Evolutionary conservation across 37 sponge, comb jelly and placozoan species (phyloP).

Genomic region (Agelas oroides): DNA sequence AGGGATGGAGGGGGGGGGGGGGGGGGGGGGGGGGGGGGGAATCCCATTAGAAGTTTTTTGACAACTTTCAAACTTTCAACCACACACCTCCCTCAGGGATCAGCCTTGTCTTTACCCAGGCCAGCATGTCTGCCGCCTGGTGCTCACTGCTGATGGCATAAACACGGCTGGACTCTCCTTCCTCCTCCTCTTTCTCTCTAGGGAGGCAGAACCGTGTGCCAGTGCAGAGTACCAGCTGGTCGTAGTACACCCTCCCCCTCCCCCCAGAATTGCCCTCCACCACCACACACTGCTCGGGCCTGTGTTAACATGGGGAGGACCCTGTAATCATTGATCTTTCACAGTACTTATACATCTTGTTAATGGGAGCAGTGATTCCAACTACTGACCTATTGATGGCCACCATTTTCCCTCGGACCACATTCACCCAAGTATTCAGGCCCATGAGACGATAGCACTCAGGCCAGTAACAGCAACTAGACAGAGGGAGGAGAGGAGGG

Average conservation of each 20-base stretch:
- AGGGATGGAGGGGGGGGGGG: too few relatives aligned
- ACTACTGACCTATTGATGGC: constrained; percentile 54
- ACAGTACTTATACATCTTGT: neutral
- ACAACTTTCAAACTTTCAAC: neutral
- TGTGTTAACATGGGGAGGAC: constrained; percentile 35
- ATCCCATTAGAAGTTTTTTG: too few relatives aligned
- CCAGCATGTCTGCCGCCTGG: constrained; percentile 7
- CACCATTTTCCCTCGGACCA: constrained; percentile 48
- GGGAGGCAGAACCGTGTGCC: constrained; percentile 72
- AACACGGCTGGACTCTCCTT: neutral
- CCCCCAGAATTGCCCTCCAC: constrained; percentile 26
- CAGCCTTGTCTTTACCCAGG: constrained; percentile 12
- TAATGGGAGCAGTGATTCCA: neutral
- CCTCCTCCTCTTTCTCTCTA: neutral
- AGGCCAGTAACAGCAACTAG: constrained; percentile 36
- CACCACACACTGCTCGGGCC: constrained; percentile 52
- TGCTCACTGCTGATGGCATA: constrained; percentile 8
- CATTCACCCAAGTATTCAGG: constrained; percentile 71
- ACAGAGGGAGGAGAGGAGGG: constrained; percentile 34
- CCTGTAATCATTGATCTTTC: too few relatives aligned
- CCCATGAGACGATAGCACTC: constrained; percentile 36
- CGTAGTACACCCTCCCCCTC: constrained; percentile 63
- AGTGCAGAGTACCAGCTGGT: constrained; percentile 77
- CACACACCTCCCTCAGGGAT: neutral
- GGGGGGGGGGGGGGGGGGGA: too few relatives aligned